Base-by-base conservation (phyloP, 2,113 vertebrate species). In the Carettochelys insculpta region DNA sequence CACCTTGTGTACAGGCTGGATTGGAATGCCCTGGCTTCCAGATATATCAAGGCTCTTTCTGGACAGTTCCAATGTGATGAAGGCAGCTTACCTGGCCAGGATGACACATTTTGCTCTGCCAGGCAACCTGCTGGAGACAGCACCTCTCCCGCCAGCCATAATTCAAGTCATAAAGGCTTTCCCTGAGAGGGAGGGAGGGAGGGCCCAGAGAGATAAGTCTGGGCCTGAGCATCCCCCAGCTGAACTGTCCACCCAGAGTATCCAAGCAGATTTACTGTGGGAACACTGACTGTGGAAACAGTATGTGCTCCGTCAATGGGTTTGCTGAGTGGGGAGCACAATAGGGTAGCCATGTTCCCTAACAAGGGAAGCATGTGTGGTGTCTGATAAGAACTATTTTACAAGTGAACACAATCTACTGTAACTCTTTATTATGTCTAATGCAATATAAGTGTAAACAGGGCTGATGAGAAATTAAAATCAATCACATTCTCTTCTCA, bases 401-500 rank as follows among this genome's bases (percentile, higher is more conserved):
- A 71, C 83, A 85, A 80, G 50, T 75, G 88, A 87, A 53, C 87
- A 91, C 89, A 86, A 95, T 95, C 95, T 82, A 77, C 92, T 96
- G 90, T 94, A 96, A 86, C 92, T 95, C 94, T 96, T 97, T 91
- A 96, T 97, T 97, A 91, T 96, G 95, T 79, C 92, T 96, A 94
- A 95, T 97, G 91, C 96, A 94, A 92, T 83, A 94, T 85, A 92
- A 95, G 95, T 92, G 91, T 91, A 96, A 97, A 96, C 93, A 96
- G 94, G 92, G 95, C 94, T 96, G 95, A 92, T 0, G 61, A 96
- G 96, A 96, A 80, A 97, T 97, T 90, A 89, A 93, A 96, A 96
- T 96, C 93, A 95, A 96, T 96, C 89, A 92, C 93, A 96, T 97
- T 95, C 94, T 96, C 91, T 85, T 96, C 97, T 96, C 95, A 80